Evolutionary conservation across 2,113 vertebrate genomes (phyloP).

Genomic region (Mus spicilegus): DNA sequence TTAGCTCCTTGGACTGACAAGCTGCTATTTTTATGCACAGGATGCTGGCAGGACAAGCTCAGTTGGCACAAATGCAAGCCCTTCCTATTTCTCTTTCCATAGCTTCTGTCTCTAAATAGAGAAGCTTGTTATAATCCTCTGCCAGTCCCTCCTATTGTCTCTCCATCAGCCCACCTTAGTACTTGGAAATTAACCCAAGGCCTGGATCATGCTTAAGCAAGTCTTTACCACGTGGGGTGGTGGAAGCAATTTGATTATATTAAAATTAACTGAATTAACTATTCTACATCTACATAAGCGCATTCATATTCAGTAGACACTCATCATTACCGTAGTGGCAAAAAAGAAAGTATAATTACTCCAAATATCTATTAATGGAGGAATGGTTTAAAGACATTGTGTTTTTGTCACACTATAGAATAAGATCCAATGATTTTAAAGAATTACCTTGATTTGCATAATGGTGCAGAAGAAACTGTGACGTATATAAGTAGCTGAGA

Average conservation of each 20-base stretch:
- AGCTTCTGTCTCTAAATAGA: not conserved
- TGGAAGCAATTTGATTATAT: not conserved
- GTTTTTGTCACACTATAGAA: not conserved
- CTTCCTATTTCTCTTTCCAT: not conserved
- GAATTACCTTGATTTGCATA: not conserved
- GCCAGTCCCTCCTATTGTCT: not conserved
- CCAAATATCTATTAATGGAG: not conserved
- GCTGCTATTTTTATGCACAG: not conserved
- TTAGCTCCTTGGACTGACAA: not conserved
- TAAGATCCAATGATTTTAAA: not conserved
- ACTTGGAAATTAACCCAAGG: not conserved
- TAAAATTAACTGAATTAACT: conserved; percentile 4
- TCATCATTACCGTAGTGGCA: not conserved
- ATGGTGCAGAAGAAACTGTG: not conserved
- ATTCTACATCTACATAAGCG: not conserved
- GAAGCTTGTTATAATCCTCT: not conserved
- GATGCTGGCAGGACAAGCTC: not conserved
- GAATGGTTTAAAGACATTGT: not conserved
- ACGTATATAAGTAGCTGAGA: not conserved
- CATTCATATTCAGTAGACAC: not conserved
- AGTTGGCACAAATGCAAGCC: not conserved
- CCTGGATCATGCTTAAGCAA: not conserved
- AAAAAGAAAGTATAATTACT: not conserved
- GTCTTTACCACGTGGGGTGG: not conserved
- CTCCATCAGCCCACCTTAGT: not conserved